These are phyloP conservation scores for Macrotis lagotis DNA, from an alignment of 2,113 vertebrate genomes.

Conservation along the genomic window DNA sequence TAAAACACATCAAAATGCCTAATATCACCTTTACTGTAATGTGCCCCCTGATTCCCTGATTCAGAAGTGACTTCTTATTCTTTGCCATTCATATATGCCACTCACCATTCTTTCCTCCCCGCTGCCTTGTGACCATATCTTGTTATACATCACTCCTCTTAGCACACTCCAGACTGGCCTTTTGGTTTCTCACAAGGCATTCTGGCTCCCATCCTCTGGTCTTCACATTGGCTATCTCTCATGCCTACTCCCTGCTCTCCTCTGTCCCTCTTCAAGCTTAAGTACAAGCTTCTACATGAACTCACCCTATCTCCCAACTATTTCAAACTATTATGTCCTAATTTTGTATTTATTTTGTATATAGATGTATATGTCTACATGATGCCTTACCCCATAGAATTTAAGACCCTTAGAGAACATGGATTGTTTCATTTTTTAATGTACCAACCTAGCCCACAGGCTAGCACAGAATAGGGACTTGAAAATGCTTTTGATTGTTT, in stretches of 20 bases:
- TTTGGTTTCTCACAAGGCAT: neutral
- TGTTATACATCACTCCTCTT: neutral
- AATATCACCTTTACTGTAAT: neutral
- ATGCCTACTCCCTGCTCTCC: neutral
- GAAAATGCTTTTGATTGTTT: slow-evolving; percentile 12
- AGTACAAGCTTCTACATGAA: neutral
- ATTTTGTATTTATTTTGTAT: neutral
- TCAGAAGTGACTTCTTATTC: neutral
- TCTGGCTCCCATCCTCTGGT: neutral
- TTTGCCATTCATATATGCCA: neutral
- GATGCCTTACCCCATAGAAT: neutral
- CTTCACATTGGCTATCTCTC: neutral
- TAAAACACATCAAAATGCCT: neutral
- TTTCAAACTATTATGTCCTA: neutral
- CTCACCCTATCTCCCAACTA: neutral
- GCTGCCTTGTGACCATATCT: too few species aligned
- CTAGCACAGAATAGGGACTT: neutral
- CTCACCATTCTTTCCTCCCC: neutral
- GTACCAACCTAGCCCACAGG: neutral
- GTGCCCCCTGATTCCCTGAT: neutral
- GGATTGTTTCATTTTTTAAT: neutral
- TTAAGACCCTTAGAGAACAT: neutral
- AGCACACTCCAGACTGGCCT: neutral
- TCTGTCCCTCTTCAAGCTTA: neutral
- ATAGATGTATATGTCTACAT: too few species aligned